Conservation (phyloP, 2,797 vertebrate genomes). For the Steatocranus sp. region DNA sequence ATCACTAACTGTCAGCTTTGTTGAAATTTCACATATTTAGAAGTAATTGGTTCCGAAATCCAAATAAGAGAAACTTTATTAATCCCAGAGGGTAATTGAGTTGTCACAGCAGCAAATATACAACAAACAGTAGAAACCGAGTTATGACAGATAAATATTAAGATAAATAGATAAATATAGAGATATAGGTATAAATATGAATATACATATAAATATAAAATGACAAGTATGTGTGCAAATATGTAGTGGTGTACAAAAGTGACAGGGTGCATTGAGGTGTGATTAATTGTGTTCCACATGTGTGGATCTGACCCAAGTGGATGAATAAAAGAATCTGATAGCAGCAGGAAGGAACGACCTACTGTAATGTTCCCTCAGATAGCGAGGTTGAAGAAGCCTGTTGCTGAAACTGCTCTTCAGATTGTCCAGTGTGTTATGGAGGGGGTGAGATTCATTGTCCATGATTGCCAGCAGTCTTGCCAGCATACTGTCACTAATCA, state of each 20-base stretch:
- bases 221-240: not conserved
- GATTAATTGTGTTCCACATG: not conserved
- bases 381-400: not conserved
- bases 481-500: not conserved
- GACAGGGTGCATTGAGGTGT: not conserved
- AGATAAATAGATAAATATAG: not conserved
- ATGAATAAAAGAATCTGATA: not conserved
- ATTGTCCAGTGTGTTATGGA: not conserved
- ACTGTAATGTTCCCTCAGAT: not conserved
- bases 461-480: not conserved
- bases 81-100: not conserved
- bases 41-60: not conserved
- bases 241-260: not conserved
- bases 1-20: not conserved
- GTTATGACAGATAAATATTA: not conserved
- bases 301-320: not conserved
- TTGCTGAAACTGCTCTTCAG: not conserved
- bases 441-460: not conserved
- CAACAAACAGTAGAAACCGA: not conserved
- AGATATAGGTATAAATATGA: not conserved
- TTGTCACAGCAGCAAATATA: not conserved
- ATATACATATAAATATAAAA: not conserved
- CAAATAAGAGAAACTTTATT: not conserved
- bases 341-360: not conserved
- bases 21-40: not conserved